Conservation (phyloP, 2,113 vertebrate genomes). For the Sinosuthora webbiana region DNA sequence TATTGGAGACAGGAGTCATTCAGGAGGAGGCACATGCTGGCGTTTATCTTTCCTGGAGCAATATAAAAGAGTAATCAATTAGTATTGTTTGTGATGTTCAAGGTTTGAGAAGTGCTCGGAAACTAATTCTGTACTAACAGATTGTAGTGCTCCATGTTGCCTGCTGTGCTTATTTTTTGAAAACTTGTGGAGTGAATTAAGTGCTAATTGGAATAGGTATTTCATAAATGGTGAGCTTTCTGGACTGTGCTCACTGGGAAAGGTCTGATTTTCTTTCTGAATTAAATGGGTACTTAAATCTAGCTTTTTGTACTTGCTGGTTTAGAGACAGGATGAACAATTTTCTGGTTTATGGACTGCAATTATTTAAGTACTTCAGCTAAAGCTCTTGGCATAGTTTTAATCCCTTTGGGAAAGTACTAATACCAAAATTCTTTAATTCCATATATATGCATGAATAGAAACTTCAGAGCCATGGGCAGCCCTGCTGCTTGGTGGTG, state of each 20-base stretch:
- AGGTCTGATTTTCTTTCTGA: neutral
- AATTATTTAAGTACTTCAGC: neutral
- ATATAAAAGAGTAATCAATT: neutral
- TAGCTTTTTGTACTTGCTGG: neutral
- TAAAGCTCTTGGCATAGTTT: neutral
- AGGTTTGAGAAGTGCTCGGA: neutral
- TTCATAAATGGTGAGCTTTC: neutral
- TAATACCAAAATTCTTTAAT: neutral
- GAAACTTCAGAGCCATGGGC: neutral
- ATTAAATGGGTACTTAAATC: neutral
- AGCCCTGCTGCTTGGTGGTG: neutral
- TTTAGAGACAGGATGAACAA: neutral
- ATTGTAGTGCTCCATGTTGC: neutral
- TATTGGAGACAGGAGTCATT: neutral
- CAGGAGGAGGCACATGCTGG: neutral
- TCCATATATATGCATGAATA: neutral
- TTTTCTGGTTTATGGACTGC: constrained; percentile 6
- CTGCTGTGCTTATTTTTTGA: neutral
- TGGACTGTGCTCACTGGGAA: neutral
- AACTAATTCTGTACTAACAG: neutral
- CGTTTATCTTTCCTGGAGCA: neutral
- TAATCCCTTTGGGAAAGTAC: neutral
- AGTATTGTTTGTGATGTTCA: neutral
- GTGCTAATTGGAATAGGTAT: constrained; percentile 11
- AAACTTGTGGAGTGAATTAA: neutral